These are phyloP conservation scores for Cetonia aurata DNA, from an alignment of 2,888 invertebrate genomes.

Conservation along the genomic window DNA sequence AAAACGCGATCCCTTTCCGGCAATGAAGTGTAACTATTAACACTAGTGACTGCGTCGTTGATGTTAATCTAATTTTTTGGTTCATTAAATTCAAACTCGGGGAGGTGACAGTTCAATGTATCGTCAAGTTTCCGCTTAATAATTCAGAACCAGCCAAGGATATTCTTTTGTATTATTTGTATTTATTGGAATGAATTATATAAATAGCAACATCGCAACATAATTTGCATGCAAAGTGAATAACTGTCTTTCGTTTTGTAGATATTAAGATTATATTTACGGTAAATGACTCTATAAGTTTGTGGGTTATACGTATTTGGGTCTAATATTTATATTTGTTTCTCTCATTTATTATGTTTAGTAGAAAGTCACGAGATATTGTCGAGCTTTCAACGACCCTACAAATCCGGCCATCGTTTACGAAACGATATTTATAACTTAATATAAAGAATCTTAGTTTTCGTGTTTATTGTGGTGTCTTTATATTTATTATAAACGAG, in stretches of 20 bases:
- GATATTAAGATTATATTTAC: too few species aligned
- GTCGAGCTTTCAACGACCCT: neutral
- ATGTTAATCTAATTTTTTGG: constrained; percentile 48
- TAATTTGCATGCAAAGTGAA: too few species aligned
- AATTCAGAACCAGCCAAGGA: constrained; percentile 7
- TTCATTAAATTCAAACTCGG: constrained; percentile 48
- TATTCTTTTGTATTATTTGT: neutral
- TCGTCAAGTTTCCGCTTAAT: neutral
- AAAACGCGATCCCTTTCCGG: constrained; percentile 15
- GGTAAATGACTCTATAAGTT: too few species aligned
- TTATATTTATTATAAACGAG: neutral
- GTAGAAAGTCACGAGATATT: constrained; percentile 6
- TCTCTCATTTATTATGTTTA: too few species aligned
- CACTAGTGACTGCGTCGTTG: constrained; percentile 16
- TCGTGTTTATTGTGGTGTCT: constrained; percentile 20
- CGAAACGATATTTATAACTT: constrained; percentile 23
- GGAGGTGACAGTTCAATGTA: neutral
- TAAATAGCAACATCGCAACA: too few species aligned
- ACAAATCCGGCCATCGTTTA: neutral
- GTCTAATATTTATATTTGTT: too few species aligned
- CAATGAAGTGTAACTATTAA: constrained; percentile 29
- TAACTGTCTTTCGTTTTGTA: too few species aligned
- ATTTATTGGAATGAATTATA: constrained; percentile 6
- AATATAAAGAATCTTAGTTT: neutral
- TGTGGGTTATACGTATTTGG: too few species aligned